Evolutionary conservation across 2,113 vertebrate genomes (phyloP).

Genomic region (Psophia crepitans): DNA sequence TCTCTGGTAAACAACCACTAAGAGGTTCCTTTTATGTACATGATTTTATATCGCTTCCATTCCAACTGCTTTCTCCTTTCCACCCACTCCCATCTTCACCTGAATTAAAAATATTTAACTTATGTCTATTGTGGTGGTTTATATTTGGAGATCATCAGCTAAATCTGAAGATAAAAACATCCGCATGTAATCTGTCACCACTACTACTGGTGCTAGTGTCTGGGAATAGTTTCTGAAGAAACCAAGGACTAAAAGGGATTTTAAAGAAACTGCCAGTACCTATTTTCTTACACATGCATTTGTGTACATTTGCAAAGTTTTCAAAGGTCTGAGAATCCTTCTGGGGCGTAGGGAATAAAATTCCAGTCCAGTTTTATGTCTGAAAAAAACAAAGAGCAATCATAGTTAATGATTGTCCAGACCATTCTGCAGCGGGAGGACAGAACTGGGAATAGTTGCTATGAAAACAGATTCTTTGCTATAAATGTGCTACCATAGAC

Average conservation of each 20-base stretch:
- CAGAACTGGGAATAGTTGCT: not conserved
- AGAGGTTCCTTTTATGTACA: not conserved
- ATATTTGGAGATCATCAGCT: not conserved
- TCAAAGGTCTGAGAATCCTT: not conserved
- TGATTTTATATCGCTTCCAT: not conserved
- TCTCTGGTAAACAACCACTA: not conserved
- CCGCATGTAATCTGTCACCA: not conserved
- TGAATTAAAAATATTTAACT: constrained; percentile 8
- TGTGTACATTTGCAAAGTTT: not conserved
- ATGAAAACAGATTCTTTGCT: not conserved
- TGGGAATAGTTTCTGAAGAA: not conserved
- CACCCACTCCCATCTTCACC: not conserved
- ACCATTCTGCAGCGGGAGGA: not conserved
- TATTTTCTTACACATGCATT: not conserved
- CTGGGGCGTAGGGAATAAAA: not conserved
- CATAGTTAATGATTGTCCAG: not conserved
- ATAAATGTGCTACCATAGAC: not conserved
- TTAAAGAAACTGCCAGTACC: not conserved
- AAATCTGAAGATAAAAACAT: not conserved
- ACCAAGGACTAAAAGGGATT: not conserved
- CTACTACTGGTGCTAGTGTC: not conserved
- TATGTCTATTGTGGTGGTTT: not conserved
- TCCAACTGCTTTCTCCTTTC: not conserved
- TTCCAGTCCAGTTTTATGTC: not conserved
- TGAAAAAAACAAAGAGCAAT: not conserved